Conservation (phyloP, 2,113 vertebrate genomes). For the Stigmatopora argus region DNA sequence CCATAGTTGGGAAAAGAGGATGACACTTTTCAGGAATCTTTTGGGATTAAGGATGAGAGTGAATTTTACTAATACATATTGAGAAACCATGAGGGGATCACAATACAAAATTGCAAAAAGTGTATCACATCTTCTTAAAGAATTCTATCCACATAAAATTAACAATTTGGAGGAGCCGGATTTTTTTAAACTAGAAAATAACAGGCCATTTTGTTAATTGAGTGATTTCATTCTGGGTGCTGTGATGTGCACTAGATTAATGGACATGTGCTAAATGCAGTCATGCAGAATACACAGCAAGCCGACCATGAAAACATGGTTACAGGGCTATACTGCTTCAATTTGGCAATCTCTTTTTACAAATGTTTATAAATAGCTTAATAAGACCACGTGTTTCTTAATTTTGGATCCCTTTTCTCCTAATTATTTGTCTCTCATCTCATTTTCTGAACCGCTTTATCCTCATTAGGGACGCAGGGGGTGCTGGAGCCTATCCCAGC, state of each 20-base stretch:
- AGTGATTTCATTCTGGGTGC: conserved; percentile 52
- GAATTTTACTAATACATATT: too few species aligned
- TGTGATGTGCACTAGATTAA: conserved; percentile 56
- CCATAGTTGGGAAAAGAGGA: conserved; percentile 13
- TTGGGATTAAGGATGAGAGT: too few species aligned
- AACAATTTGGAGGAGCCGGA: conserved; percentile 22
- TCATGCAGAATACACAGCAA: conserved; percentile 50
- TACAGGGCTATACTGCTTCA: conserved; percentile 29
- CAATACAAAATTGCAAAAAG: too few species aligned
- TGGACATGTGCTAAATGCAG: conserved; percentile 49
- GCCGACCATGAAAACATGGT: conserved; percentile 48
- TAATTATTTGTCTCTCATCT: too few species aligned
- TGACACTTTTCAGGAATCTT: too few species aligned
- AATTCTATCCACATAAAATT: conserved; percentile 42
- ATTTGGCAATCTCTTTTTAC: conserved; percentile 7
- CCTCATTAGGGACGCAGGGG: too few species aligned
- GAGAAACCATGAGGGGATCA: too few species aligned
- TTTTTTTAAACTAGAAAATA: conserved; percentile 36
- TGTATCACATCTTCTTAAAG: too few species aligned
- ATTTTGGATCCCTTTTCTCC: conserved; percentile 11
- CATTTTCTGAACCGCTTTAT: too few species aligned
- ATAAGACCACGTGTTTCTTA: background rate
- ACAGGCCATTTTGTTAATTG: conserved; percentile 33
- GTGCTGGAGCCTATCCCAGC: too few species aligned
- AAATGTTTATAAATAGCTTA: background rate